phyloP scores from a whole-genome alignment of 2,888 invertebrate genomes.

The Tryphoninae sp. region DNA sequence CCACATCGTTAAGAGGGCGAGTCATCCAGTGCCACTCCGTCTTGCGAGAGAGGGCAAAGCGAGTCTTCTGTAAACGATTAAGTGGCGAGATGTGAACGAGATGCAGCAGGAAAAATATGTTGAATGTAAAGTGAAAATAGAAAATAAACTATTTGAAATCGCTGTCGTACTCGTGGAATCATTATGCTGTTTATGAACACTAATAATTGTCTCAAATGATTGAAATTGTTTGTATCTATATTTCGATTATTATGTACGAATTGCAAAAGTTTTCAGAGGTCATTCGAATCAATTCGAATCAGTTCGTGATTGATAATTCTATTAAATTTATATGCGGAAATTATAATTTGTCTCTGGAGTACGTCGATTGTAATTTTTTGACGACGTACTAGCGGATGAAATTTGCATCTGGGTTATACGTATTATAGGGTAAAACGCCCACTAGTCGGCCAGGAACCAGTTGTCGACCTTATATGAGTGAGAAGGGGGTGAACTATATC shows the following conservation, averaged over 20 bases:
- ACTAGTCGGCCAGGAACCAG: too few species aligned
- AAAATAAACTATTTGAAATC: not conserved
- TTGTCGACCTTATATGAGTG: too few species aligned
- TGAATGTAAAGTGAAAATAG: not conserved
- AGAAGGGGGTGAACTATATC: too few species aligned
- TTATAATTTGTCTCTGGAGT: not conserved
- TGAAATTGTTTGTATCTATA: too few species aligned
- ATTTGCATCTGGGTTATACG: not conserved
- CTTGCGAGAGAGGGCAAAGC: constrained; percentile 11
- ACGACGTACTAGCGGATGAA: not conserved
- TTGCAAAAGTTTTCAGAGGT: not conserved
- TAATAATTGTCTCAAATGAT: too few species aligned
- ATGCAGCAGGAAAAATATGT: not conserved
- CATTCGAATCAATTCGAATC: not conserved
- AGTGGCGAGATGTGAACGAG: constrained; percentile 3
- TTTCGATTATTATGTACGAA: not conserved
- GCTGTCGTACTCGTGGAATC: too few species aligned
- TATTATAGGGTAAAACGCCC: not conserved
- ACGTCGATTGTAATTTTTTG: not conserved
- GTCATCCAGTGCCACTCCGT: constrained; percentile 28
- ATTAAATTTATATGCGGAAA: not conserved
- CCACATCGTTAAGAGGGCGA: constrained; percentile 40
- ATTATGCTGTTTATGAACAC: too few species aligned
- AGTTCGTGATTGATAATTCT: not conserved
- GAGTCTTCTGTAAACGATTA: constrained; percentile 33